phyloP scores from a whole-genome alignment of 2,797 vertebrate species.

The Urocyon cinereoargenteus region DNA sequence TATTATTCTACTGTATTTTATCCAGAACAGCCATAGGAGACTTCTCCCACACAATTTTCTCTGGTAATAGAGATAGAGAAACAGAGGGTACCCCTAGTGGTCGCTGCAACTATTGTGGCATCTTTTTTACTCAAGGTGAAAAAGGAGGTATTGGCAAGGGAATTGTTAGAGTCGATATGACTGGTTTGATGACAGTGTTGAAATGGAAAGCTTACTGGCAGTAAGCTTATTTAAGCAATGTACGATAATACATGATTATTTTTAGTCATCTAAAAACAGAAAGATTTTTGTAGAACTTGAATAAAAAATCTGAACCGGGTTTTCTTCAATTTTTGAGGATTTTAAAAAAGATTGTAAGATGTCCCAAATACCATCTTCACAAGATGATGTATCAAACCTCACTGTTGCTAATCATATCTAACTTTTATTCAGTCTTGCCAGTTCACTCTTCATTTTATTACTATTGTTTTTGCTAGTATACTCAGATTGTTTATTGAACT shows the following conservation, averaged over 20 bases:
- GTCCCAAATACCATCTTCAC: background rate
- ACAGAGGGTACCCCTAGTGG: background rate
- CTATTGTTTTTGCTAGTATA: background rate
- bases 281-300: background rate
- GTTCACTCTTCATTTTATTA: background rate
- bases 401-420: background rate
- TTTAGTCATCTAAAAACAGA: background rate
- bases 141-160: background rate
- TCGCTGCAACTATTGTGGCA: background rate
- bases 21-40: background rate
- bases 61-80: background rate
- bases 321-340: background rate
- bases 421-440: background rate
- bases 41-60: background rate
- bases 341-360: background rate
- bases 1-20: background rate
- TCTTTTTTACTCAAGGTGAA: background rate
- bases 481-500: background rate
- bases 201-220: background rate
- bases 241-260: background rate
- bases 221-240: background rate
- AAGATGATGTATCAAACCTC: background rate
- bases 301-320: background rate
- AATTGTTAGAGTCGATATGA: background rate
- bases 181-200: background rate